A percentile compares a stretch with the other conserved stretches of the same genome.
phyloP scores from a whole-genome alignment of 2,797 vertebrate species.

The Darevskia mixta region DNA sequence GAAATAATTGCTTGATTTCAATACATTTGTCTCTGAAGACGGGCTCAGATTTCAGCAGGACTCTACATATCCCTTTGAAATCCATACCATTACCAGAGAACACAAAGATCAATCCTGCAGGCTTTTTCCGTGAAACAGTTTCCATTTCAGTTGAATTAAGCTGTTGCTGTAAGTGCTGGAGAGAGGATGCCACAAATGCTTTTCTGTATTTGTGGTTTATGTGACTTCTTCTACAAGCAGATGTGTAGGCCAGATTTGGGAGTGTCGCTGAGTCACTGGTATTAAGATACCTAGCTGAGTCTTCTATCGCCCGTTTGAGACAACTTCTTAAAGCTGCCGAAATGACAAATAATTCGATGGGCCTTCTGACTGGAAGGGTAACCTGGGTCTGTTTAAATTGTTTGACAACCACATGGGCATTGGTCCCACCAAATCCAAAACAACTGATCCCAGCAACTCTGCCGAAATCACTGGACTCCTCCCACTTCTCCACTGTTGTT shows the following conservation, averaged over 20 bases:
- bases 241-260: constrained; percentile 84
- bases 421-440: constrained; percentile 92
- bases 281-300: constrained; percentile 78
- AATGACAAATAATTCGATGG: constrained; percentile 79
- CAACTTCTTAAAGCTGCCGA: constrained; percentile 85
- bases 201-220: constrained; percentile 83
- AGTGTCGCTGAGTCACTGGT: constrained; percentile 70
- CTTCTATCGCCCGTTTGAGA: constrained; percentile 72
- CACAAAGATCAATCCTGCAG: constrained; percentile 83
- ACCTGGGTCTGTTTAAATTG: constrained; percentile 72
- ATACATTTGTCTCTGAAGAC: constrained; percentile 84
- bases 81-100: constrained; percentile 88
- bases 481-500: constrained; percentile 81
- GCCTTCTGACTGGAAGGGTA: constrained; percentile 56
- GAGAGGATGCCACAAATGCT: constrained; percentile 80
- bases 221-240: constrained; percentile 89
- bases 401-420: constrained; percentile 85
- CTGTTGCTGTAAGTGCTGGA: constrained; percentile 80
- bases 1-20: constrained; percentile 83
- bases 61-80: constrained; percentile 83
- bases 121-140: constrained; percentile 51
- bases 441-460: constrained; percentile 89
- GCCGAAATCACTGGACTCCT: constrained; percentile 68
- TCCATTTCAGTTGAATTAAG: constrained; percentile 68
- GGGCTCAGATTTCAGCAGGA: constrained; percentile 80